Conservation (phyloP, 2,888 invertebrate species). For the Choristoneura rosaceana region DNA sequence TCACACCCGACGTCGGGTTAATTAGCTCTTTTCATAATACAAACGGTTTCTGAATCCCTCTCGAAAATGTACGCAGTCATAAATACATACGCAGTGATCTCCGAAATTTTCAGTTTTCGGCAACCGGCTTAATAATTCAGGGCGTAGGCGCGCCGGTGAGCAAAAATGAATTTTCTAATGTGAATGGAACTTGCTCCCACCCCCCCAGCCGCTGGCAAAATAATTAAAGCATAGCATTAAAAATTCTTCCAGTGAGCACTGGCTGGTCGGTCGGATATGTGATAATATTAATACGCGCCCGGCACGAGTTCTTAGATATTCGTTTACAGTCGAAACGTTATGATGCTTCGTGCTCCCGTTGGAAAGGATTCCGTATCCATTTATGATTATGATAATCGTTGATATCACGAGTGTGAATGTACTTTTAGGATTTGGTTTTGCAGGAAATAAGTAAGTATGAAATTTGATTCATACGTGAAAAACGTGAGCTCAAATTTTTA, state of each 20-base stretch:
- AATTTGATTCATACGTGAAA: too few relatives aligned
- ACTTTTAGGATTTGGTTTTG: neutral
- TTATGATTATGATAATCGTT: constrained; percentile 31
- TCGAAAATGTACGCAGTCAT: constrained; percentile 75
- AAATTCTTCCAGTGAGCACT: constrained; percentile 81
- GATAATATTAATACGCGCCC: constrained; percentile 82
- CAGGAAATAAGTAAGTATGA: neutral
- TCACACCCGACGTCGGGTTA: constrained; percentile 68
- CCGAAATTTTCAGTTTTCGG: constrained; percentile 82
- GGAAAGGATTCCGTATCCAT: constrained; percentile 22
- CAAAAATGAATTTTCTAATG: constrained; percentile 85
- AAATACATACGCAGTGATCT: constrained; percentile 77
- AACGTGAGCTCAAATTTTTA: too few relatives aligned
- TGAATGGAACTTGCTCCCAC: constrained; percentile 80
- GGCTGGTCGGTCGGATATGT: constrained; percentile 78
- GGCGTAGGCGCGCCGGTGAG: constrained; percentile 60
- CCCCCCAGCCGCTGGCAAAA: constrained; percentile 72
- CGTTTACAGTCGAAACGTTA: constrained; percentile 58
- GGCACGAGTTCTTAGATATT: constrained; percentile 60
- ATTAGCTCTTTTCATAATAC: constrained; percentile 83
- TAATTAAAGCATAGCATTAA: constrained; percentile 85
- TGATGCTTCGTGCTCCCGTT: constrained; percentile 7
- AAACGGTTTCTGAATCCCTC: constrained; percentile 76
- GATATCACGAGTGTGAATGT: constrained; percentile 7
- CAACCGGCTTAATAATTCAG: constrained; percentile 71